These are phyloP conservation scores for Pecten maximus DNA, from an alignment of 2,888 invertebrate genomes.

Conservation along the genomic window DNA sequence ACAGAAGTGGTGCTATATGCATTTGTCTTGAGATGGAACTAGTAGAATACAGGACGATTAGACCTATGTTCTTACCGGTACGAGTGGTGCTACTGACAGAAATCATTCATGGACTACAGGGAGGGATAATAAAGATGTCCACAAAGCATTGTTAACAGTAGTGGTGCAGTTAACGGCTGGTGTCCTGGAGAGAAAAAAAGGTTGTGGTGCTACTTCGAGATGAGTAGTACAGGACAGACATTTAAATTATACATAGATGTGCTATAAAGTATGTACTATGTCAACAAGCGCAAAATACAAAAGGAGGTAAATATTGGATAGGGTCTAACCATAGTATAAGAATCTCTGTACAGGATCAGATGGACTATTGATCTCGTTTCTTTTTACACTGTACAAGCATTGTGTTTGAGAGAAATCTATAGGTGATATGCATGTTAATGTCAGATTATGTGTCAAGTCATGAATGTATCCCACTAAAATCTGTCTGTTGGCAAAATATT, in stretches of 20 bases:
- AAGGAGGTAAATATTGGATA: background rate
- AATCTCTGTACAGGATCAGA: slow-evolving; percentile 5
- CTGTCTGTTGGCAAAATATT: background rate
- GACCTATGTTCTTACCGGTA: background rate
- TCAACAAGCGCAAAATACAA: background rate
- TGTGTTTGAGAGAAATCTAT: slow-evolving; percentile 13
- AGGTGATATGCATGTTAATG: background rate
- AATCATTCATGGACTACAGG: background rate
- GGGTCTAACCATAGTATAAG: background rate
- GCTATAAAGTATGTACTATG: background rate
- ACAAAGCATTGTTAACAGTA: background rate
- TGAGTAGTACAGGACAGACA: background rate
- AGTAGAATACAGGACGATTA: background rate
- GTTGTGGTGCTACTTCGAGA: slow-evolving; percentile 8
- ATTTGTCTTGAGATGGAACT: background rate
- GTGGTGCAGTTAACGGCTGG: background rate
- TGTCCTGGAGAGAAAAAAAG: background rate
- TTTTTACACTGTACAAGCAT: slow-evolving; percentile 22
- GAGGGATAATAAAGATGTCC: background rate
- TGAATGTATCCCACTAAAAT: background rate
- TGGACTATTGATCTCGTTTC: background rate
- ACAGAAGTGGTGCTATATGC: slow-evolving; percentile 16
- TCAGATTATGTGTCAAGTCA: background rate
- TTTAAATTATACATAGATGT: background rate
- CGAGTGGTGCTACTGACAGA: background rate